A percentile compares a stretch with the other conserved stretches of the same genome.
phyloP scores from a whole-genome alignment of 2,797 vertebrate species.

The Protosalanx chinensis region DNA sequence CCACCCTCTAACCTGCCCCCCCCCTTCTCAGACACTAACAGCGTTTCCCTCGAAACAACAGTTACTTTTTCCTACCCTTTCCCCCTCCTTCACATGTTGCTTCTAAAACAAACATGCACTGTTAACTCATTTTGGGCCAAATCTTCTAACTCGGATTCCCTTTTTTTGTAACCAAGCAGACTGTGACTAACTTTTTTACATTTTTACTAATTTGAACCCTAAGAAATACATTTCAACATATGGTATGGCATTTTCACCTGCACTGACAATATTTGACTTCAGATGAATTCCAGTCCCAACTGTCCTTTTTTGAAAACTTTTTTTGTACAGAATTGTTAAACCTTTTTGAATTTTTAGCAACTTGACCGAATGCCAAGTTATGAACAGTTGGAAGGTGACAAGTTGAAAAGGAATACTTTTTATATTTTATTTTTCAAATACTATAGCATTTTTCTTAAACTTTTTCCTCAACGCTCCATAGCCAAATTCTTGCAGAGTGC shows the following conservation, averaged over 20 bases:
- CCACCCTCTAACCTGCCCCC: constrained; percentile 36
- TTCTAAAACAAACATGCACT: constrained; percentile 42
- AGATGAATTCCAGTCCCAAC: constrained; percentile 70
- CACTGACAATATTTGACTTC: constrained; percentile 22
- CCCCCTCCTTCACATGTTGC: constrained; percentile 49
- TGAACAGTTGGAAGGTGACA: constrained; percentile 72
- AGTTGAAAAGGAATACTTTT: constrained; percentile 75
- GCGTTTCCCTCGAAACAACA: constrained; percentile 48
- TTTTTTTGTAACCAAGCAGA: constrained; percentile 32
- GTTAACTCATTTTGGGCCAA: constrained; percentile 40
- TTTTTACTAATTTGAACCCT: constrained; percentile 18
- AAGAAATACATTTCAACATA: constrained; percentile 73
- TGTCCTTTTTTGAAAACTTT: constrained; percentile 59
- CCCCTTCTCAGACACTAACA: constrained; percentile 50
- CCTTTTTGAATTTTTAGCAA: constrained; percentile 56
- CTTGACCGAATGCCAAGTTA: constrained; percentile 67
- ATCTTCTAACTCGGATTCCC: constrained; percentile 51
- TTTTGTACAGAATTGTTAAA: constrained; percentile 55
- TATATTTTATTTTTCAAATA: constrained; percentile 61
- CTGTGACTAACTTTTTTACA: constrained; percentile 32
- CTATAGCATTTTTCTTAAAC: constrained; percentile 67
- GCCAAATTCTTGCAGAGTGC: constrained; percentile 88
- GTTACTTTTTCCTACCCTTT: constrained; percentile 49
- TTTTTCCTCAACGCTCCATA: constrained; percentile 74
- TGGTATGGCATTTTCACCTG: constrained; percentile 69